phyloP scores from a whole-genome alignment of 2,888 invertebrate species.

The Drosophila flavopinicola region DNA sequence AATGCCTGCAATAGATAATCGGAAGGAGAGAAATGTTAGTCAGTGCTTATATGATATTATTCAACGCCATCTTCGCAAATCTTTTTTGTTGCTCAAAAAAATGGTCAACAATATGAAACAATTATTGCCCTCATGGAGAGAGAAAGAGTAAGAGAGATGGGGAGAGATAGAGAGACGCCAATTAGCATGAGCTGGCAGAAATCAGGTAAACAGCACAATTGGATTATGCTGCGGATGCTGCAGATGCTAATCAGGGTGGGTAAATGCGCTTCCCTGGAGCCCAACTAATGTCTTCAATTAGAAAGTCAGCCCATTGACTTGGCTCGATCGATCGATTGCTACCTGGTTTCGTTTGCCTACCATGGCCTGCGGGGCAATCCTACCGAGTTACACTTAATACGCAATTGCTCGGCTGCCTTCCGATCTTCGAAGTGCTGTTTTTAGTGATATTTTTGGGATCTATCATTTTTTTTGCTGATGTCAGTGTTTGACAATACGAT shows the following conservation, averaged over 20 bases:
- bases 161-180: conserved; percentile 7
- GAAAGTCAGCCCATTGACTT: conserved; percentile 53
- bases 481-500: conserved; percentile 56
- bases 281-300: conserved; percentile 73
- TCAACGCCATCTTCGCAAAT: neutral
- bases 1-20: conserved; percentile 84
- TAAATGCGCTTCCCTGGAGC: conserved; percentile 48
- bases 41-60: neutral
- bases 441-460: conserved; percentile 14
- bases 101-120: conserved; percentile 62
- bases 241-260: conserved; percentile 29
- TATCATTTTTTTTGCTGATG: conserved; percentile 40
- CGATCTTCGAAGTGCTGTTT: conserved; percentile 43
- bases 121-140: conserved; percentile 56
- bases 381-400: conserved; percentile 52
- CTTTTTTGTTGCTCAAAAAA: conserved; percentile 14
- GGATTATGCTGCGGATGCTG: conserved; percentile 41
- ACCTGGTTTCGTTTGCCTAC: conserved; percentile 46
- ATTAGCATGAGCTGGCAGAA: conserved; percentile 56
- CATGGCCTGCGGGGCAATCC: conserved; percentile 43
- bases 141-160: conserved; percentile 19
- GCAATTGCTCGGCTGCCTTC: conserved; percentile 49
- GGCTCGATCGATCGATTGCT: conserved; percentile 47
- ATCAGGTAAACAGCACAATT: conserved; percentile 52
- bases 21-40: too few relatives aligned